These are phyloP conservation scores for Macaria liturata DNA, from an alignment of 2,888 invertebrate genomes.

Conservation along the genomic window DNA sequence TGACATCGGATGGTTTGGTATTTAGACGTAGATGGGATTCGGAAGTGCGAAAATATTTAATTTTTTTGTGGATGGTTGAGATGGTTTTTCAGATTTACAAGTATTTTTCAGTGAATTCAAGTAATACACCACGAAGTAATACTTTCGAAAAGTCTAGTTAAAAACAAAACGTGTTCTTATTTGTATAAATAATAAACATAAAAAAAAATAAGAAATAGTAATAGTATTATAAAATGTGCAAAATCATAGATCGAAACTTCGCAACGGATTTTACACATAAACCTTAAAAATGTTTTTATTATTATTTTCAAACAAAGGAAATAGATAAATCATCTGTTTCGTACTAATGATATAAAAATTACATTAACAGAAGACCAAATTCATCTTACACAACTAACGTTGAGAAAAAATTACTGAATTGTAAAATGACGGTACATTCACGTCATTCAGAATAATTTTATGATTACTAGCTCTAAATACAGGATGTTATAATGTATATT, in stretches of 20 bases:
- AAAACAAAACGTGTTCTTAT: no score
- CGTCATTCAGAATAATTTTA: slow-evolving; percentile 2
- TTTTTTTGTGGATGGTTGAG: neutral
- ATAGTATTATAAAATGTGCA: no score
- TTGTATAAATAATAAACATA: no score
- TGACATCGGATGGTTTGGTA: slow-evolving; percentile 1
- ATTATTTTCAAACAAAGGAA: no score
- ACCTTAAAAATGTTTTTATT: no score
- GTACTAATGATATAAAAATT: neutral
- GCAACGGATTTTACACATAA: no score
- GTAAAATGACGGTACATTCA: slow-evolving; percentile 6
- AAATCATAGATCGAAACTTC: no score
- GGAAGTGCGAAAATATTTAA: neutral
- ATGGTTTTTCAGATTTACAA: neutral
- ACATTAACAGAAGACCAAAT: slow-evolving; percentile 3
- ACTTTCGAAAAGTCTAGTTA: no score
- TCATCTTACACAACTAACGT: slow-evolving; percentile 5
- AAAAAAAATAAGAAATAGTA: no score
- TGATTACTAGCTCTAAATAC: slow-evolving; percentile 3
- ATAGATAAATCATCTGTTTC: no score
- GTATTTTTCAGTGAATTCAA: no score
- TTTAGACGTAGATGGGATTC: neutral
- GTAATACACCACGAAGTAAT: no score
- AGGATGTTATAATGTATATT: slow-evolving; percentile 3
- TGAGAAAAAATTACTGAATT: slow-evolving; percentile 13